Percentiles rank a stretch among this genome's conserved stretches.
Conservation (phyloP, 2,797 vertebrate species). For the Orientallactaga sibirica region DNA sequence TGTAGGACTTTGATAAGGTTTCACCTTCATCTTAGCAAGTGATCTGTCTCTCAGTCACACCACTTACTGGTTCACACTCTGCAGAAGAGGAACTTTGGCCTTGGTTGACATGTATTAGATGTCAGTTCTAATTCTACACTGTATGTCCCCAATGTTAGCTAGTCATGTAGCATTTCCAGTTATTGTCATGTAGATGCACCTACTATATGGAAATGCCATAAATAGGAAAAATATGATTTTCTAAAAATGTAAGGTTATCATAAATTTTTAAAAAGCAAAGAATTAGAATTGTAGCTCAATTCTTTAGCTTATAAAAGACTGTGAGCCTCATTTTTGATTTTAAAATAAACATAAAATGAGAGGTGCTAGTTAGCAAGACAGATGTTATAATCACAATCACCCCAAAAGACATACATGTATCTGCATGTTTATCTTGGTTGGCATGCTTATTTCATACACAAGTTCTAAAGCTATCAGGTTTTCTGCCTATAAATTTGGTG, state of each 20-base stretch:
- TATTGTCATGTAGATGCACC: not conserved
- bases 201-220: not conserved
- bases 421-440: not conserved
- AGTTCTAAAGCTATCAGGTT: constrained; percentile 1
- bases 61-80: not conserved
- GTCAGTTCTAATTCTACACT: not conserved
- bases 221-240: not conserved
- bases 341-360: constrained; percentile 32
- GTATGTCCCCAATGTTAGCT: not conserved
- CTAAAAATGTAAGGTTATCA: not conserved
- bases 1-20: not conserved
- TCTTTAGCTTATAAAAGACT: not conserved
- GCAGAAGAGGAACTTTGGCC: not conserved
- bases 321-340: not conserved
- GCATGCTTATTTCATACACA: not conserved
- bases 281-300: not conserved
- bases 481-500: constrained; percentile 25
- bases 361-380: not conserved
- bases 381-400: not conserved
- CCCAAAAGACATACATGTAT: not conserved
- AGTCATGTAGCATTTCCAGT: not conserved
- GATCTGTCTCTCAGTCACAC: not conserved
- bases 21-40: too few species aligned
- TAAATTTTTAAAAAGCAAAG: constrained; percentile 38
- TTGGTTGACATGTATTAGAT: not conserved